These are phyloP conservation scores for Pristionchus japonicus DNA, from an alignment of 2,888 invertebrate genomes.

Conservation along the genomic window DNA sequence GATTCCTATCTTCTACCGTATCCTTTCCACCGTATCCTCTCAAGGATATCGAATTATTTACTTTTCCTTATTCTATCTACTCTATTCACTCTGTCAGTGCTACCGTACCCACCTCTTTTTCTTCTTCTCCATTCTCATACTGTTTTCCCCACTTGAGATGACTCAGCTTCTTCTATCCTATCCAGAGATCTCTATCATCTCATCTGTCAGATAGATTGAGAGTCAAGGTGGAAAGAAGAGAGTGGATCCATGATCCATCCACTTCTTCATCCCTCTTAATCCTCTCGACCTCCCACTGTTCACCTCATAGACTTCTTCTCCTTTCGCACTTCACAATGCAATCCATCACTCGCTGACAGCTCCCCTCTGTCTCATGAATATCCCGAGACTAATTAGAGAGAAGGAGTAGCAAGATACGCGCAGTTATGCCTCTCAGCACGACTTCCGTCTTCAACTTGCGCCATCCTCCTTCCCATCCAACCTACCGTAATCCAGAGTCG, in stretches of 20 bases:
- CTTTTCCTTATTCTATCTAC: background rate
- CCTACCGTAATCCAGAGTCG: background rate
- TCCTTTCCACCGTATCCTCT: background rate
- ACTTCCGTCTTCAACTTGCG: background rate
- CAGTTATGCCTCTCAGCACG: background rate
- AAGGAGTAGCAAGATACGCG: background rate
- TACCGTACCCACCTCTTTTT: background rate
- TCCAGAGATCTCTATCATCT: background rate
- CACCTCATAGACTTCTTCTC: slow-evolving; percentile 16
- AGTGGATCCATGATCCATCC: background rate
- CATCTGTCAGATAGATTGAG: background rate
- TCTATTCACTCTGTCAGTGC: background rate
- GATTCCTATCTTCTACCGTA: background rate
- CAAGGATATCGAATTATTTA: too few species aligned
- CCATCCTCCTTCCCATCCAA: background rate
- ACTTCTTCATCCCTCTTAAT: slow-evolving; percentile 1
- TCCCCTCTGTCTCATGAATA: slow-evolving; percentile 20
- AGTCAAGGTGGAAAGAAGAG: background rate
- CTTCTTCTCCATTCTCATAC: background rate
- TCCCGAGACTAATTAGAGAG: slow-evolving; percentile 17
- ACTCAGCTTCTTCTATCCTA: slow-evolving; percentile 13
- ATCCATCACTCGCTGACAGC: slow-evolving; percentile 34
- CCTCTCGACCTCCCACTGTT: slow-evolving; percentile 26
- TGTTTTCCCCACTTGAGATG: background rate
- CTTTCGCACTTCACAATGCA: slow-evolving; percentile 2